A percentile compares a stretch with the other conserved stretches of the same genome.
These are phyloP conservation scores for Apodemia mormo DNA, from an alignment of 2,888 invertebrate genomes.

Conservation along the genomic window DNA sequence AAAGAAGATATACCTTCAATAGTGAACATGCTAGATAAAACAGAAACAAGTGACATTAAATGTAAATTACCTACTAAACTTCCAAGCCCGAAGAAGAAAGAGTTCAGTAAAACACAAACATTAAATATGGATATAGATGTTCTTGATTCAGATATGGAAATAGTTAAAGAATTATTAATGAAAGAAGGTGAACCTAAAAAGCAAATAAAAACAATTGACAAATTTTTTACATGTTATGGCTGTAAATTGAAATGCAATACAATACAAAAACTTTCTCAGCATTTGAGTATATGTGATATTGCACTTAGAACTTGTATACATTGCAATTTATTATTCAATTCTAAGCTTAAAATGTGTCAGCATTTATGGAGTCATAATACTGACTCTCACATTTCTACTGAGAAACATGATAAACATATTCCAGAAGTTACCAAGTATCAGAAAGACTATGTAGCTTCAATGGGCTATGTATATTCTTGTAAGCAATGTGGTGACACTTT, in stretches of 20 bases:
- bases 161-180: conserved; percentile 60
- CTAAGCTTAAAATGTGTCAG: conserved; percentile 63
- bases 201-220: conserved; percentile 42
- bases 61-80: conserved; percentile 51
- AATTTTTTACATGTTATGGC: conserved; percentile 59
- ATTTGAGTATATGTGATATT: conserved; percentile 63
- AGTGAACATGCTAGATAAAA: conserved; percentile 68
- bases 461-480: conserved; percentile 60
- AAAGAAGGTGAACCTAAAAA: conserved; percentile 57
- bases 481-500: conserved; percentile 66
- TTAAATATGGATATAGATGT: conserved; percentile 68
- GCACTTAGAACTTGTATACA: conserved; percentile 62
- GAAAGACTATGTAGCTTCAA: conserved; percentile 51
- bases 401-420: conserved; percentile 44
- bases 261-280: conserved; percentile 60
- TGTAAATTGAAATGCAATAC: conserved; percentile 61
- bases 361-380: conserved; percentile 59
- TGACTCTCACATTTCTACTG: conserved; percentile 44
- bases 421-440: conserved; percentile 50
- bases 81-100: conserved; percentile 62
- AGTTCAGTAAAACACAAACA: conserved; percentile 41
- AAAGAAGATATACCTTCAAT: conserved; percentile 75
- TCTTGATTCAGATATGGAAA: conserved; percentile 64
- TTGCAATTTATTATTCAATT: conserved; percentile 64
- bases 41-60: conserved; percentile 51